Conservation (phyloP, 1,140 invertebrate genomes). For the Phthorimaea operculella region DNA sequence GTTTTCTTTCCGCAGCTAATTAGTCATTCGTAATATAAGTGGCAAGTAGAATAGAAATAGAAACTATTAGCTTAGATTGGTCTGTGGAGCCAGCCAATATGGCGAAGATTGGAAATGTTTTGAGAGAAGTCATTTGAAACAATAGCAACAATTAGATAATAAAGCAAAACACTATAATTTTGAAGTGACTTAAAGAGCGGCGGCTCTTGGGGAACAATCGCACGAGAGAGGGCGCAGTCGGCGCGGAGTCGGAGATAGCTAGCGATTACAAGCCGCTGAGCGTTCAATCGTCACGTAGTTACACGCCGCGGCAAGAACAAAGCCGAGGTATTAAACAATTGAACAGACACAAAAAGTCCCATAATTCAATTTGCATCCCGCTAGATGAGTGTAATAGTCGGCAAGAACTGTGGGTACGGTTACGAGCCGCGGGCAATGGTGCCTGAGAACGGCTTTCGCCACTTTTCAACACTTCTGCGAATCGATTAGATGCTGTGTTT, state of each 20-base stretch:
- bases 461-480: conserved; percentile 60
- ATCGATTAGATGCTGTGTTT: conserved; percentile 48
- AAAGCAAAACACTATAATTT: conserved; percentile 62
- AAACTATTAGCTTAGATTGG: not conserved
- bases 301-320: conserved; percentile 53
- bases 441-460: conserved; percentile 58
- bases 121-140: conserved; percentile 31
- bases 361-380: conserved; percentile 67
- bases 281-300: conserved; percentile 62
- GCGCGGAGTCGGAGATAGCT: conserved; percentile 23
- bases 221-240: conserved; percentile 7
- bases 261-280: conserved; percentile 51
- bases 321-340: conserved; percentile 55
- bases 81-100: not conserved
- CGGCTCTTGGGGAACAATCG: conserved; percentile 41
- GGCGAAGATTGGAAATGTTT: conserved; percentile 3
- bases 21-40: not conserved
- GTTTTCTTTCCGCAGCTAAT: conserved; percentile 9
- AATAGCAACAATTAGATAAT: conserved; percentile 61
- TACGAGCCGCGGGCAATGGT: conserved; percentile 36
- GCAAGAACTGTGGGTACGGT: conserved; percentile 39
- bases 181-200: conserved; percentile 37
- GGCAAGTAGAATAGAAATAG: not conserved
- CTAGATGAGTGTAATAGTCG: conserved; percentile 49
- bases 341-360: conserved; percentile 57